Evolutionary conservation across 1,140 invertebrate species (phyloP), one percentile per base, ranked within the genome.

Genomic region (Drosophila varians): DNA sequence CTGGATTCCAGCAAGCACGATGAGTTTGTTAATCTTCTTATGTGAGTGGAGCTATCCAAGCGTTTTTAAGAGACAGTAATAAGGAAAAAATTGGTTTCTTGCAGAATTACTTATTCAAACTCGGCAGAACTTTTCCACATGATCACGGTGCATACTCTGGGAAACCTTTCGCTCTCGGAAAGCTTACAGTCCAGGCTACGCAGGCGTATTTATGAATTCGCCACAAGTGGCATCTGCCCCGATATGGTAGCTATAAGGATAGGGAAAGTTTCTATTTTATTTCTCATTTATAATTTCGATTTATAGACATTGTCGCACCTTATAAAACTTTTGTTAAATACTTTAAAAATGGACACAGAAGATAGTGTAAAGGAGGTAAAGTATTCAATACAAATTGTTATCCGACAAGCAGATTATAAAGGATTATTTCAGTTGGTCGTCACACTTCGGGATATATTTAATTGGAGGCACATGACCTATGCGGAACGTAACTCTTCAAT

Each of bases 1-100:
- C 51, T 91, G 7, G 86, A 90, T 36, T 54, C 73, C 25, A 84
- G 61, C 19, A 87, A 82, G 55, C 90, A 91, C 40, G 83, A 91
- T 46, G 89, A 77, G 4, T 91, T 91, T 69, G 86, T 88, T 0
- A 47, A 89, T 7, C 19, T 90, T 19, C 69, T 91, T 2, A 72
- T 74, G 90, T 91, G 26, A 68, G 82, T 72, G 12, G 8, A 11
- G 4, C 1, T 52, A 18, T 7, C 7, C 6, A 19, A n/a, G 4
- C n/a, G n/a, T n/a, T n/a, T n/a, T n/a, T n/a, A n/a, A n/a, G n/a
- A n/a, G n/a, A n/a, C n/a, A n/a, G n/a, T n/a, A n/a, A n/a, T n/a
- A n/a, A n/a, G n/a, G n/a, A n/a, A n/a, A n/a, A n/a, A n/a, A n/a
- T n/a, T 56, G 14, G 23, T 52, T 21, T 19, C 31, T 66, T 45